Evolutionary conservation across 1,140 invertebrate genomes (phyloP).

Genomic region (Bombus huntii): DNA sequence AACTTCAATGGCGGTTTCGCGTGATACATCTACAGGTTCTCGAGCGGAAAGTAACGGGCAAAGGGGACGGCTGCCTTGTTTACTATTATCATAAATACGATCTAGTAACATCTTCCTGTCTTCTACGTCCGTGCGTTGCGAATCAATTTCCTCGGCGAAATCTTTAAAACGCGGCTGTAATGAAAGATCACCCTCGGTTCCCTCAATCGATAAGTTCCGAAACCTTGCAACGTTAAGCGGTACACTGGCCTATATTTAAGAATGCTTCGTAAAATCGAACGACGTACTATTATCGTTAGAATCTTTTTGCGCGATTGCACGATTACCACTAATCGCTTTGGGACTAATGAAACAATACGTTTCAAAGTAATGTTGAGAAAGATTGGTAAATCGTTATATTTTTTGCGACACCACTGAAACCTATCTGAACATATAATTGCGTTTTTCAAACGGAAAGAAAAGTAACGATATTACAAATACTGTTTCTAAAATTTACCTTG

Average conservation of each 20-base stretch:
- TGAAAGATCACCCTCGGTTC: not conserved
- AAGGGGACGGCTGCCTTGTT: slow-evolving; percentile 37
- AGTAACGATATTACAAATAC: too few species aligned
- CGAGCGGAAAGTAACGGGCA: slow-evolving; percentile 33
- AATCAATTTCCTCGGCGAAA: slow-evolving; percentile 32
- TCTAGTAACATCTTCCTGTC: slow-evolving; percentile 47
- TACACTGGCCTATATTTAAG: not conserved
- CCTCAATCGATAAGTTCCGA: not conserved
- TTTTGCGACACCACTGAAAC: too few species aligned
- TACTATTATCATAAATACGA: slow-evolving; percentile 54
- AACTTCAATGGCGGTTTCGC: slow-evolving; percentile 30
- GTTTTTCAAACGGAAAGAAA: too few species aligned
- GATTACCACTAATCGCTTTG: not conserved
- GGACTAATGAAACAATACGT: not conserved
- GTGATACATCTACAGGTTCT: slow-evolving; percentile 25
- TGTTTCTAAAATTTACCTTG: too few species aligned
- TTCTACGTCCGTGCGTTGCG: slow-evolving; percentile 17
- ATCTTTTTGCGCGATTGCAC: not conserved
- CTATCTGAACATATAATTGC: too few species aligned
- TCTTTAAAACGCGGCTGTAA: not conserved
- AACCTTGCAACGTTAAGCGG: not conserved
- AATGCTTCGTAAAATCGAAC: not conserved
- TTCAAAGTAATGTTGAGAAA: not conserved
- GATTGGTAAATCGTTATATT: not conserved
- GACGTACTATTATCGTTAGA: not conserved